A percentile compares a stretch with the other conserved stretches of the same genome.
These are phyloP conservation scores for Mesembrinibis cayennensis DNA, from an alignment of 2,113 vertebrate species.

Conservation along the genomic window DNA sequence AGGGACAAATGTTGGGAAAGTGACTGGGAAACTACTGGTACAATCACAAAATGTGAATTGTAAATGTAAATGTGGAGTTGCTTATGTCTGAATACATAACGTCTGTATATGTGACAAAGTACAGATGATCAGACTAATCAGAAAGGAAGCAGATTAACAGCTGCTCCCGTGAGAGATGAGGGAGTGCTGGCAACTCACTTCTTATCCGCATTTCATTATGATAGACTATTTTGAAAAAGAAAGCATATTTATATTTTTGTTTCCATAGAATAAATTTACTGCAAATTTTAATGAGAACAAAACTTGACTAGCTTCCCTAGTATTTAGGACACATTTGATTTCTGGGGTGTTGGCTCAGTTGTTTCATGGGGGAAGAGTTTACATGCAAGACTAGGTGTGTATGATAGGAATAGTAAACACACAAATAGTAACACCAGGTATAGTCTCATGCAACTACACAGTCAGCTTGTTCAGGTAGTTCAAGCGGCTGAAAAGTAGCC, in stretches of 20 bases:
- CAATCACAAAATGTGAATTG: rapidly evolving
- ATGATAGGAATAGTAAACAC: neutral
- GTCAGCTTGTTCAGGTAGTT: neutral
- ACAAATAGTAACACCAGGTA: neutral
- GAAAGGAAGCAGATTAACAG: neutral
- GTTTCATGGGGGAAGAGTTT: neutral
- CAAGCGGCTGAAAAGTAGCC: neutral
- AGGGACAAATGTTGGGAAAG: neutral
- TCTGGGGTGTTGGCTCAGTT: neutral
- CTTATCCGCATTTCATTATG: neutral
- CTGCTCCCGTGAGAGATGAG: neutral
- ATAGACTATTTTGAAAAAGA: neutral
- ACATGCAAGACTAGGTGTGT: neutral
- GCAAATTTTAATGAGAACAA: neutral
- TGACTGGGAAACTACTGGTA: neutral
- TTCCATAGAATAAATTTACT: neutral
- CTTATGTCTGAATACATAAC: neutral
- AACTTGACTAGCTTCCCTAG: neutral
- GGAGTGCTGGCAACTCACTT: neutral
- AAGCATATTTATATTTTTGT: neutral
- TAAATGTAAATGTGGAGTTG: neutral
- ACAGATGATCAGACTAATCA: neutral
- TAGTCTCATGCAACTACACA: neutral
- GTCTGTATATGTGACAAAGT: neutral
- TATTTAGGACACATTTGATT: neutral